Evolutionary conservation across 2,888 invertebrate species (phyloP).

Genomic region (Monochamus alternatus): DNA sequence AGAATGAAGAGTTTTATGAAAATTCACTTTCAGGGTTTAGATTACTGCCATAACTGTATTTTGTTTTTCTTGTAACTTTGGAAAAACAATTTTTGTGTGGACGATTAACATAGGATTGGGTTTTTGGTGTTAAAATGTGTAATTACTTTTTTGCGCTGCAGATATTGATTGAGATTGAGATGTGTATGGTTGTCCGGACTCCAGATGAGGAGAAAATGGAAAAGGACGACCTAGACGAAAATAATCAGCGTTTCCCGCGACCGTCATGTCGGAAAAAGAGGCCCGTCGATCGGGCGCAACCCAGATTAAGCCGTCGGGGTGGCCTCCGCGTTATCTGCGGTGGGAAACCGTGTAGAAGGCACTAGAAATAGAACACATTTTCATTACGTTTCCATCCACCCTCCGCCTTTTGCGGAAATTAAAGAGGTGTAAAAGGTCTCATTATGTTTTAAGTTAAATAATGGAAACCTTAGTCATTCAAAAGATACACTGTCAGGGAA

Average conservation of each 20-base stretch:
- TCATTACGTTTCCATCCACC: slow-evolving; percentile 56
- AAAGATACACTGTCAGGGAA: slow-evolving; percentile 23
- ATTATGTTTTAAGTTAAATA: slow-evolving; percentile 43
- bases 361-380: slow-evolving; percentile 51
- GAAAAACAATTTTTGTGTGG: no score
- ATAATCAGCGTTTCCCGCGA: slow-evolving; percentile 6
- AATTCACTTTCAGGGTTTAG: no score
- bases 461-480: slow-evolving; percentile 44
- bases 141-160: no score
- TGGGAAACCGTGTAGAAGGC: slow-evolving; percentile 47
- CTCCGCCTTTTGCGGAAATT: slow-evolving; percentile 57
- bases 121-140: no score
- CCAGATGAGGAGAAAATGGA: neutral
- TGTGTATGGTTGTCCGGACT: no score
- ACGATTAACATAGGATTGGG: no score
- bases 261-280: slow-evolving; percentile 3
- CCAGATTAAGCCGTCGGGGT: slow-evolving; percentile 27
- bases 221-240: slow-evolving; percentile 1
- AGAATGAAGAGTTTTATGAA: no score
- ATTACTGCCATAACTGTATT: no score
- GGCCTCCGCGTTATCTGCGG: slow-evolving; percentile 42
- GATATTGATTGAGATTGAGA: no score
- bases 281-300: slow-evolving; percentile 3
- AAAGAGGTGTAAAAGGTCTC: slow-evolving; percentile 55
- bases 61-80: no score